Percentiles rank a stretch among this genome's conserved stretches.
These are phyloP conservation scores for Schizopygopsis pylzovi DNA, from an alignment of 2,797 vertebrate species.

Conservation along the genomic window DNA sequence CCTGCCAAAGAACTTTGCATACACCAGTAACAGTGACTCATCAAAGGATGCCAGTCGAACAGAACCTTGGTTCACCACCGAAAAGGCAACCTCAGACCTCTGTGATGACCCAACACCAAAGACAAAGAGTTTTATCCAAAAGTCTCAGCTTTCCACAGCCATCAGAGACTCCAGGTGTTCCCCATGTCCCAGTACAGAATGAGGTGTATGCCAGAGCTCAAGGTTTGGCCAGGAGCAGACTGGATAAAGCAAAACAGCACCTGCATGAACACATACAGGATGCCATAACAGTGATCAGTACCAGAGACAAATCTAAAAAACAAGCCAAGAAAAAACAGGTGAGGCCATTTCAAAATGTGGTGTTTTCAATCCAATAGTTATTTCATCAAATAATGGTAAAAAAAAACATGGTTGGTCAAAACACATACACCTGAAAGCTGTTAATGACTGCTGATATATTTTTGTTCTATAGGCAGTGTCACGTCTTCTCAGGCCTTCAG, in stretches of 20 bases:
- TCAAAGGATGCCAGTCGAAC: not conserved
- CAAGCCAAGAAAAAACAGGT: conserved; percentile 85
- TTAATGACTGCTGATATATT: not conserved
- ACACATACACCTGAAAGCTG: not conserved
- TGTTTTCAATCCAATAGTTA: not conserved
- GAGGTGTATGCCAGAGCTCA: conserved; percentile 70
- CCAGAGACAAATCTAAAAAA: conserved; percentile 72
- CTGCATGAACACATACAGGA: conserved; percentile 80
- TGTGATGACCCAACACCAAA: not conserved
- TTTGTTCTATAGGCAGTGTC: conserved; percentile 77
- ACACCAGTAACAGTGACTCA: not conserved
- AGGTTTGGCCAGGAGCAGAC: conserved; percentile 71
- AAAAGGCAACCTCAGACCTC: conserved; percentile 21
- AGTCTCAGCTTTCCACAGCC: conserved; percentile 17
- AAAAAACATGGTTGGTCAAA: not conserved
- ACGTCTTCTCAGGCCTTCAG: conserved; percentile 74
- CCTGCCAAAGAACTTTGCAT: not conserved
- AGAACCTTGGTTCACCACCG: not conserved
- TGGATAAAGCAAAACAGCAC: conserved; percentile 80
- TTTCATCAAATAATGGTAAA: not conserved
- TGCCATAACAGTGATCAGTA: conserved; percentile 77
- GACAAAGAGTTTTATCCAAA: not conserved
- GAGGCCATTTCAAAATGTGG: not conserved
- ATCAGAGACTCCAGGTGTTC: conserved; percentile 18
- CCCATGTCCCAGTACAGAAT: conserved; percentile 56